Evolutionary conservation across 2,797 vertebrate genomes (phyloP).

Genomic region (Diceros bicornis): DNA sequence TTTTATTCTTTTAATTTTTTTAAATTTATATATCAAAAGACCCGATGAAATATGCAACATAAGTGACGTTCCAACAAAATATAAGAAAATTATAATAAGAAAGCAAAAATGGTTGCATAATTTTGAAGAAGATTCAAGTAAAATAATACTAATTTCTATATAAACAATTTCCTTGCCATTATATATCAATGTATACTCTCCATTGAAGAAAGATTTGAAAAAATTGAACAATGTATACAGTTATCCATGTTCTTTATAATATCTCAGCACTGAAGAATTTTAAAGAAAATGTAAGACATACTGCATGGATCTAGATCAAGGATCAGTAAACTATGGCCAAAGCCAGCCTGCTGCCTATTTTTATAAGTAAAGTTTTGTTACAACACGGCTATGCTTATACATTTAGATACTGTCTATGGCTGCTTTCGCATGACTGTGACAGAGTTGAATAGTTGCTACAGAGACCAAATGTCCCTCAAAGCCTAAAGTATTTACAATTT

Average conservation of each 20-base stretch:
- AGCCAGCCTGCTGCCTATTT: background rate
- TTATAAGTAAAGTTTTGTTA: slow-evolving; percentile 41
- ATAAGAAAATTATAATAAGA: background rate
- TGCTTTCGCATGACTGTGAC: background rate
- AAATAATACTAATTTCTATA: background rate
- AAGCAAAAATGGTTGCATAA: background rate
- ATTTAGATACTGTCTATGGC: background rate
- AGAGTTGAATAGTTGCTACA: background rate
- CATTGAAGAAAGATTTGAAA: background rate
- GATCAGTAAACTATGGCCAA: background rate
- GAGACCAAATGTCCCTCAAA: background rate
- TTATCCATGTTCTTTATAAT: background rate
- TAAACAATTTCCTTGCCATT: background rate
- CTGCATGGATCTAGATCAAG: background rate
- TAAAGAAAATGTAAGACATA: background rate
- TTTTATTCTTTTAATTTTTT: background rate
- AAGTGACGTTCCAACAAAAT: background rate
- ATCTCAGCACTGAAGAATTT: background rate
- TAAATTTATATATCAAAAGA: background rate
- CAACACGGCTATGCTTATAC: background rate
- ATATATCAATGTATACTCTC: background rate
- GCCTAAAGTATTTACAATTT: background rate
- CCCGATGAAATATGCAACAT: background rate
- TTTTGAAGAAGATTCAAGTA: background rate
- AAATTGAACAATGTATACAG: background rate